A percentile compares a stretch with the other conserved stretches of the same genome.
Evolutionary conservation across 2,888 invertebrate species (phyloP).

Genomic region (Ormyrus thymus): DNA sequence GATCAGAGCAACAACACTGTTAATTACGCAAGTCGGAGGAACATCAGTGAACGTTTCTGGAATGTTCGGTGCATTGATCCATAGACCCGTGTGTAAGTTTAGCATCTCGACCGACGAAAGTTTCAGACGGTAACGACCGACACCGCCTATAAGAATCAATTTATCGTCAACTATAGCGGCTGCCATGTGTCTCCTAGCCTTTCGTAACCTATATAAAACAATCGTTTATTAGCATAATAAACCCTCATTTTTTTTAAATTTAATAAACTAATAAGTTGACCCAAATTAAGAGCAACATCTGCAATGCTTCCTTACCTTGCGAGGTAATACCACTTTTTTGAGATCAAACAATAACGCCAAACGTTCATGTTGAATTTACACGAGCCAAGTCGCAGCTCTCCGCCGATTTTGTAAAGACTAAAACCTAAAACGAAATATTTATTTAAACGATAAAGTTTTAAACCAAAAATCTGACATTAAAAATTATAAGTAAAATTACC

Average conservation of each 20-base stretch:
- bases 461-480: not conserved
- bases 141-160: conserved; percentile 66
- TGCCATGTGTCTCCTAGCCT: conserved; percentile 66
- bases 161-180: conserved; percentile 62
- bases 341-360: conserved; percentile 67
- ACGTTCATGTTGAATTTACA: conserved; percentile 64
- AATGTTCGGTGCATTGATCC: conserved; percentile 59
- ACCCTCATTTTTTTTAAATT: too few relatives aligned
- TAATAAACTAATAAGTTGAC: too few relatives aligned
- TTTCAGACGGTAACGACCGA: conserved; percentile 64
- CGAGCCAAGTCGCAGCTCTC: conserved; percentile 64
- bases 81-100: conserved; percentile 64
- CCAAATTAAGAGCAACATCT: too few relatives aligned
- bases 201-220: conserved; percentile 57
- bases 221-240: not conserved
- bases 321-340: conserved; percentile 66
- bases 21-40: conserved; percentile 61
- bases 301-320: conserved; percentile 57
- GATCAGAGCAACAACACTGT: conserved; percentile 61
- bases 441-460: conserved; percentile 9
- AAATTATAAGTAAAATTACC: conserved; percentile 55
- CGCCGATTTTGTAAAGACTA: conserved; percentile 66
- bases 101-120: conserved; percentile 62
- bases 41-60: conserved; percentile 64
- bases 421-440: conserved; percentile 60